A percentile compares a stretch with the other conserved stretches of the same genome.
Evolutionary conservation across 2,113 vertebrate species (phyloP).

Genomic region (Athene cunicularia): DNA sequence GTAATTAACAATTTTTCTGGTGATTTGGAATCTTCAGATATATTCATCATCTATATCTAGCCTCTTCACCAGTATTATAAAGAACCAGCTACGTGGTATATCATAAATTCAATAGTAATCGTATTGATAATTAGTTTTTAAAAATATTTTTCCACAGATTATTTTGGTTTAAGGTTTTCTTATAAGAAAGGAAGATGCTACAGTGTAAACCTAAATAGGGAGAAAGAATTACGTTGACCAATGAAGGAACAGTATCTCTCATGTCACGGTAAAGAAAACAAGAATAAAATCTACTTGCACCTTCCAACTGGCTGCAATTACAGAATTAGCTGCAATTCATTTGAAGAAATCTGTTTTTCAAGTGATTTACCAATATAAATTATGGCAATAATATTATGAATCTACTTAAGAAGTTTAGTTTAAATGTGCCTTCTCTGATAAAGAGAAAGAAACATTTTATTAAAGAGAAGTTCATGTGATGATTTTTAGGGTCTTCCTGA

Average conservation of each 20-base stretch:
- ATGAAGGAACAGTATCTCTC: not conserved
- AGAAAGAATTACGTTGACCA: conserved; percentile 41
- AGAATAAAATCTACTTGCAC: conserved; percentile 45
- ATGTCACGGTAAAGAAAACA: conserved; percentile 51
- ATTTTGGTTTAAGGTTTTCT: not conserved
- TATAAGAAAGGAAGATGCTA: not conserved
- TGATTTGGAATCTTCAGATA: not conserved
- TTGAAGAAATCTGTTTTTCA: conserved; percentile 47
- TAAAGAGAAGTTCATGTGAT: not conserved
- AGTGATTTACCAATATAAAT: conserved; percentile 64
- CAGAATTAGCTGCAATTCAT: conserved; percentile 14
- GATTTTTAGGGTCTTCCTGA: conserved; percentile 1
- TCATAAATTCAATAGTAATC: not conserved
- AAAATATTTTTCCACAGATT: not conserved
- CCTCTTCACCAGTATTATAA: not conserved
- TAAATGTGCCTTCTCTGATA: conserved; percentile 39
- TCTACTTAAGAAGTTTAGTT: conserved; percentile 28
- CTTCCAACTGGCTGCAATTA: not conserved
- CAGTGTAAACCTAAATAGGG: conserved; percentile 18
- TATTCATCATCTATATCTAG: not conserved
- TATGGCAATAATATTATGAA: conserved; percentile 30
- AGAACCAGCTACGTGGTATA: not conserved
- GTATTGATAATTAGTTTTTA: not conserved
- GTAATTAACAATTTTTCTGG: not conserved
- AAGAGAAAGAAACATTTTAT: not conserved